These are phyloP conservation scores for Darwinula stevensoni DNA, from an alignment of 2,888 invertebrate species.

Conservation along the genomic window DNA sequence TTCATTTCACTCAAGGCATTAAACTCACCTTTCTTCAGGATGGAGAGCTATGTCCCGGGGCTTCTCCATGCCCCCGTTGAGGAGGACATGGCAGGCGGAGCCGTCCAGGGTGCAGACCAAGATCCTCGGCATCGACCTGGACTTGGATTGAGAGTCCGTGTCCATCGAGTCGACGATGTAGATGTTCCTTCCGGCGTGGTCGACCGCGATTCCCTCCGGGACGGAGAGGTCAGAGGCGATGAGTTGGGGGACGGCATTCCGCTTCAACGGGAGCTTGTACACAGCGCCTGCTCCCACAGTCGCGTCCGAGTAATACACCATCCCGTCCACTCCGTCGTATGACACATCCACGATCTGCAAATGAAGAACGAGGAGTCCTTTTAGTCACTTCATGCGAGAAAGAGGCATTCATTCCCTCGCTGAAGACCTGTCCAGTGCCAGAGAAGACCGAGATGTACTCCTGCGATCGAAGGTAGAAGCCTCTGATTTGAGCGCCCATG, in stretches of 20 bases:
- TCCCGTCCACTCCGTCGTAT: neutral
- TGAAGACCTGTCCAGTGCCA: neutral
- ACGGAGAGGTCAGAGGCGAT: neutral
- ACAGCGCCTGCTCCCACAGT: neutral
- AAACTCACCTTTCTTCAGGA: constrained; percentile 2
- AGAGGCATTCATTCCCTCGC: too few species aligned
- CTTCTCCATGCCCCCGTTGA: neutral
- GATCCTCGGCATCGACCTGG: neutral
- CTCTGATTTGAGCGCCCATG: neutral
- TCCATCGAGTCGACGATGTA: neutral
- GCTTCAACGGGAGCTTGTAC: neutral
- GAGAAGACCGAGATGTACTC: neutral
- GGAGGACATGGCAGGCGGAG: neutral
- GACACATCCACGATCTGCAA: neutral
- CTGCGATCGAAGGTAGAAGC: neutral
- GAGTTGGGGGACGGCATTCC: neutral
- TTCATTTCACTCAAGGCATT: too few species aligned
- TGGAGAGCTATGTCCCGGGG: neutral
- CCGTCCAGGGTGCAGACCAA: neutral
- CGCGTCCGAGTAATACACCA: neutral
- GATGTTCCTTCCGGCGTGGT: neutral
- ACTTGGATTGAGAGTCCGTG: neutral
- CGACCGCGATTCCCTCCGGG: neutral
- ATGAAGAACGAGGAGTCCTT: too few species aligned
- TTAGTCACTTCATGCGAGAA: too few species aligned